phyloP scores from a whole-genome alignment of 1,140 invertebrate species.

The Cydia amplana region DNA sequence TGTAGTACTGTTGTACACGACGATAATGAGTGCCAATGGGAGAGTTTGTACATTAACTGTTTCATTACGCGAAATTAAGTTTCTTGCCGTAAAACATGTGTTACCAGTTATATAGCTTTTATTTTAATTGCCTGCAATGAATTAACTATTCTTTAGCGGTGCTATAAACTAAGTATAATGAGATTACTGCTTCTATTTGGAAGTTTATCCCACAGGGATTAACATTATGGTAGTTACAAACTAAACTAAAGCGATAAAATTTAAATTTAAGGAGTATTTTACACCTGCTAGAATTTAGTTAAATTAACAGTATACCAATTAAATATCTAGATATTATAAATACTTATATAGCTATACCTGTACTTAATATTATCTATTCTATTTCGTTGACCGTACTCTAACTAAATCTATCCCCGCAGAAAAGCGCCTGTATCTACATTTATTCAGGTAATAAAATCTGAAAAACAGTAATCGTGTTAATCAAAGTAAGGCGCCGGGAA shows the following conservation, averaged over 20 bases:
- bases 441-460: neutral
- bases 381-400: no score
- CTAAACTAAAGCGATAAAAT: neutral
- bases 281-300: neutral
- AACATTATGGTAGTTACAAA: neutral
- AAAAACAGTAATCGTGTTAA: neutral
- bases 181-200: neutral
- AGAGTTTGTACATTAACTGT: constrained; percentile 27
- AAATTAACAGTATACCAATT: no score
- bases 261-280: neutral
- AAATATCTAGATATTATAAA: no score
- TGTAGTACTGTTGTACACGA: constrained; percentile 14
- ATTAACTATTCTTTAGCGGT: neutral
- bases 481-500: neutral
- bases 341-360: no score
- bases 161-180: neutral
- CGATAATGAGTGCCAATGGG: constrained; percentile 19
- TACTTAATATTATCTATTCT: no score
- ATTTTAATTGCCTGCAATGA: neutral
- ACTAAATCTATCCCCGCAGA: neutral
- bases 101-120: constrained; percentile 8
- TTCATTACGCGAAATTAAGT: constrained; percentile 27
- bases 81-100: constrained; percentile 23
- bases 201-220: neutral
- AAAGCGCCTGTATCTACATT: neutral